Base-by-base conservation (phyloP, 2,113 vertebrate genomes). In the Polypterus senegalus region DNA sequence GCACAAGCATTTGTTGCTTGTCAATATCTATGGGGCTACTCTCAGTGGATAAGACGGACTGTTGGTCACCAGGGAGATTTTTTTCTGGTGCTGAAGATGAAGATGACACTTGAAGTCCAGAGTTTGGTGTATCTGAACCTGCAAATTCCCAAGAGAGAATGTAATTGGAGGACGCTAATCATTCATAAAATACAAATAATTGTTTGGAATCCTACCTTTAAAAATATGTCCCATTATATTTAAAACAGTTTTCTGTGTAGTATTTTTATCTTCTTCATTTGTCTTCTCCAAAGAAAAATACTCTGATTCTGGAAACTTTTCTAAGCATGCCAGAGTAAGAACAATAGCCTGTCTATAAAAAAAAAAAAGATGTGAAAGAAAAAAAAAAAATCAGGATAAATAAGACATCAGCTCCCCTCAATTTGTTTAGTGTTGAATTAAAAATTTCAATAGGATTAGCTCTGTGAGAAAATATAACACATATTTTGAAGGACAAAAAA, bases 1-100 rank as follows among this genome's bases (percentile, higher is more conserved):
- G 93, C 58, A 98, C 94, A 74, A 98, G 57, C 91, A 94, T 91
- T 76, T 94, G 86, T 74, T 97, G 96, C 73, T 96, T 98, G 73
- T 85, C 54, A 83, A 59, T 73, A 95, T 64, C 4, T 83, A 82
- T 54, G 59, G 43, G 43, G 48, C 66, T 27, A 27, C 51, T 8
- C 4, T 52, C 3, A 52, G 6, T 51, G 49, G 6, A 51, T 7
- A 6, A 51, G 49, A 7, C 2, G 49, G 6, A 9, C 49, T 51
- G 6, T 51, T 51, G 49, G 49, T 2, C 49, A 7, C 9, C 49
- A 27, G 27, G 27, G 27, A 27, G 27, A 27, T 27, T 27, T 1
- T 27, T 27, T 27, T 27, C 27, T 27, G 27, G 27, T 27, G 27
- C 27, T 27, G 27, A 27, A 27, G 27, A 27, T 27, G 2, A 27